phyloP scores from a whole-genome alignment of 2,888 invertebrate genomes.

The Drosophila fulvimacula region DNA sequence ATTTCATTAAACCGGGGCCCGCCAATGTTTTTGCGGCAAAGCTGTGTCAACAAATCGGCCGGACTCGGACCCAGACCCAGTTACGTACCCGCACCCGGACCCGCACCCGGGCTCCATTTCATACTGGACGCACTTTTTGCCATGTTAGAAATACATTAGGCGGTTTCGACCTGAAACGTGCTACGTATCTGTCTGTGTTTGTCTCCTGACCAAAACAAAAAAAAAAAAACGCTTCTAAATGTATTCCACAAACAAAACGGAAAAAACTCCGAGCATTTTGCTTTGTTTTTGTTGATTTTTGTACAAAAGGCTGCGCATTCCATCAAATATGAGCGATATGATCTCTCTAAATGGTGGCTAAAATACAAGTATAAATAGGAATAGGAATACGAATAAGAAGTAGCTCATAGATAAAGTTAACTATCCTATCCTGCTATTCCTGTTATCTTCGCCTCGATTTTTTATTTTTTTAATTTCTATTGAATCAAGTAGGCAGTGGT shows the following conservation, averaged over 20 bases:
- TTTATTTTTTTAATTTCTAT: neutral
- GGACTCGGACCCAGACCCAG: conserved; percentile 10
- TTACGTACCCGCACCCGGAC: neutral
- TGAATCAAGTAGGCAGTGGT: neutral
- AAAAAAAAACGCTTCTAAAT: conserved; percentile 31
- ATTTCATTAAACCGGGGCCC: conserved; percentile 70
- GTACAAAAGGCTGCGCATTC: conserved; percentile 16
- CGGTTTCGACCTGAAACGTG: neutral
- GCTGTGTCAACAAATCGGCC: conserved; percentile 67
- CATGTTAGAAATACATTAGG: conserved; percentile 49
- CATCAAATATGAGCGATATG: conserved; percentile 8
- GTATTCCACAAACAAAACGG: conserved; percentile 25
- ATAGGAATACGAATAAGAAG: neutral
- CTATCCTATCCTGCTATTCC: neutral
- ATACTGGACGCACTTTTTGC: conserved; percentile 47
- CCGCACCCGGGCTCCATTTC: neutral
- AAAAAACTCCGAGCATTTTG: conserved; percentile 1
- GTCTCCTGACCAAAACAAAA: neutral
- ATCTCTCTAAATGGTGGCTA: neutral
- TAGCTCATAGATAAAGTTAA: neutral
- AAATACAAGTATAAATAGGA: no score
- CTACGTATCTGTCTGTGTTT: conserved; percentile 26
- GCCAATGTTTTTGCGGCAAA: conserved; percentile 67
- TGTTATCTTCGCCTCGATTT: neutral
- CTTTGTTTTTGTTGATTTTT: conserved; percentile 32